Evolutionary conservation across 2,797 vertebrate genomes (phyloP).

Genomic region (Onychomys leucogaster): DNA sequence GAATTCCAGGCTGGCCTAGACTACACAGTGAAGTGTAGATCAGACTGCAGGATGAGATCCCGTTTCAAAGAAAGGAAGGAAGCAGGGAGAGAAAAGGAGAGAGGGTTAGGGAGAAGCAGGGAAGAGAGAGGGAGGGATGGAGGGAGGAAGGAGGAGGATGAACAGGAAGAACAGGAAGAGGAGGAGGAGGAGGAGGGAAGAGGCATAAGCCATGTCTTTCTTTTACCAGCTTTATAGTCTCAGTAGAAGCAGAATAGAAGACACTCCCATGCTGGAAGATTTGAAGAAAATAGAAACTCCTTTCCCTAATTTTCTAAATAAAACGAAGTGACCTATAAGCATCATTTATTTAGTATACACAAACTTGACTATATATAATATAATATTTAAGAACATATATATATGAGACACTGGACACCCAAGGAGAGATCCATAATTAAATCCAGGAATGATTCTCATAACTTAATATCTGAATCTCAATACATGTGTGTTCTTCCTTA

Average conservation of each 20-base stretch:
- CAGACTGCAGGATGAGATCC: not conserved
- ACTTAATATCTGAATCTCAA: slow-evolving; percentile 54
- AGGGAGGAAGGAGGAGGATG: not conserved
- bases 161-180: not conserved
- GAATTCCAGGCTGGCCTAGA: not conserved
- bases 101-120: not conserved
- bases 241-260: not conserved
- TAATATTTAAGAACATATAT: not conserved
- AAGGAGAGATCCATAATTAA: slow-evolving; percentile 43
- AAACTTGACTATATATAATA: not conserved
- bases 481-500: not conserved
- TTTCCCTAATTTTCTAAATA: slow-evolving; percentile 40
- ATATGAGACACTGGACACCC: not conserved
- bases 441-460: slow-evolving; percentile 50
- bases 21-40: not conserved
- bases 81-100: not conserved
- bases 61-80: not conserved
- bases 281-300: not conserved
- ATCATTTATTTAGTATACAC: slow-evolving; percentile 7
- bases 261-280: not conserved
- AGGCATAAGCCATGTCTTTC: not conserved
- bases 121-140: not conserved
- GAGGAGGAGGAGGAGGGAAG: not conserved
- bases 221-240: slow-evolving; percentile 10
- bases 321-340: not conserved